Evolutionary conservation across 2,888 invertebrate species (phyloP).

Genomic region (Leptopilina myrica): DNA sequence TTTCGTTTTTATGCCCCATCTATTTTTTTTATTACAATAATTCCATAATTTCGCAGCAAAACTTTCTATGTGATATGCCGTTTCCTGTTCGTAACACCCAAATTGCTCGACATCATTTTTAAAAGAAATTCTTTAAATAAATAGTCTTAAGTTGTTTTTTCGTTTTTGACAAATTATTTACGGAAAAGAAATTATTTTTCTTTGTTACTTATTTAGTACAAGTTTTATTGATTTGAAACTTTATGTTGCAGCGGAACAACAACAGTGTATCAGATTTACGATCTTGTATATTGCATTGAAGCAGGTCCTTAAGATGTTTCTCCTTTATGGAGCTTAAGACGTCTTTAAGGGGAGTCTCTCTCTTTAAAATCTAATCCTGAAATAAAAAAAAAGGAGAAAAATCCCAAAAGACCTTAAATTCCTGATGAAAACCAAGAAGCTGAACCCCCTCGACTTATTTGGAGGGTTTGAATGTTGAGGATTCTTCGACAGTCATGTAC

Average conservation of each 20-base stretch:
- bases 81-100: no score
- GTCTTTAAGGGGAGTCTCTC: background rate
- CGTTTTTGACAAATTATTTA: no score
- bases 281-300: background rate
- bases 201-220: no score
- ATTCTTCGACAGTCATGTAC: conserved; percentile 31
- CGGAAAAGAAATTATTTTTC: no score
- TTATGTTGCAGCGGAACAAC: no score
- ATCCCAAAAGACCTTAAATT: background rate
- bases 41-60: no score
- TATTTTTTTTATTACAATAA: background rate
- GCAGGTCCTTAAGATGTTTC: background rate
- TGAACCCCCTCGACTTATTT: conserved; percentile 18
- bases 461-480: conserved; percentile 32
- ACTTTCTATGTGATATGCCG: no score
- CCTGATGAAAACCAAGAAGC: background rate
- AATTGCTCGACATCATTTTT: no score
- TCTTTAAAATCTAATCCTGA: conserved; percentile 4
- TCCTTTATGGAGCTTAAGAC: background rate
- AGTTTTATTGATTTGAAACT: no score
- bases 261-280: no score
- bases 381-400: conserved; percentile 1
- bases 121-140: no score
- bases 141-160: no score
- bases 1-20: background rate